Percentiles rank a stretch among this genome's conserved stretches.
Evolutionary conservation across 2,888 invertebrate species (phyloP).

Genomic region (Caenorhabditis sulstoni): DNA sequence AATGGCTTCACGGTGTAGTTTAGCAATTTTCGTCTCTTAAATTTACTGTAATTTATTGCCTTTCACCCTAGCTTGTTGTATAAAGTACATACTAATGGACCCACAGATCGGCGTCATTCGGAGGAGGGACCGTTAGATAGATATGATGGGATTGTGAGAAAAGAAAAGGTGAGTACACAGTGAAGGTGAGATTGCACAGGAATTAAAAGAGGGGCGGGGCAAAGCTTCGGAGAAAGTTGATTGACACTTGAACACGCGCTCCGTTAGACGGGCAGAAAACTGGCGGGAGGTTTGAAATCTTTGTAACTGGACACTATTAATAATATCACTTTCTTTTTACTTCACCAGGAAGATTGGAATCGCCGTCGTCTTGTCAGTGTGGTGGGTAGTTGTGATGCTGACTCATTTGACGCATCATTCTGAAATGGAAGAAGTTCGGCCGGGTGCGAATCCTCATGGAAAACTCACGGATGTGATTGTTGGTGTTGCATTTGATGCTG

Average conservation of each 20-base stretch:
- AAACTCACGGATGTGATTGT: too few relatives aligned
- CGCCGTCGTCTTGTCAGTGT: background rate
- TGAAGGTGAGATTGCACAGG: constrained; percentile 6
- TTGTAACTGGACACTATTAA: background rate
- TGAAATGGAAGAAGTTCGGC: too few relatives aligned
- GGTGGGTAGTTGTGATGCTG: constrained; percentile 19
- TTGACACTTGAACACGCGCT: background rate
- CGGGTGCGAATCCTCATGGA: background rate
- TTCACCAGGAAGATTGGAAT: constrained; percentile 6
- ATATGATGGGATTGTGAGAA: too few relatives aligned
- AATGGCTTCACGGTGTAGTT: background rate
- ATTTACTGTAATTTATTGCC: too few relatives aligned
- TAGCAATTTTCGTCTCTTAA: too few relatives aligned
- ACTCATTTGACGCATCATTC: constrained; percentile 17
- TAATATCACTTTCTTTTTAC: background rate
- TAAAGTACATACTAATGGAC: too few relatives aligned
- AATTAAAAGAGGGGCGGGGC: too few relatives aligned
- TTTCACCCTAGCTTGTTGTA: too few relatives aligned
- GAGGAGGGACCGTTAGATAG: too few relatives aligned
- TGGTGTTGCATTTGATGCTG: constrained; percentile 19
- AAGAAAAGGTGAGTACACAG: too few relatives aligned
- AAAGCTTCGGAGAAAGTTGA: background rate
- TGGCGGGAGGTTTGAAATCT: background rate
- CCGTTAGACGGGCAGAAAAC: constrained; percentile 2
- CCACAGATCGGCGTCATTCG: too few relatives aligned